Evolutionary conservation across 2,113 vertebrate genomes (phyloP).

Genomic region (Tauraco erythrolophus): DNA sequence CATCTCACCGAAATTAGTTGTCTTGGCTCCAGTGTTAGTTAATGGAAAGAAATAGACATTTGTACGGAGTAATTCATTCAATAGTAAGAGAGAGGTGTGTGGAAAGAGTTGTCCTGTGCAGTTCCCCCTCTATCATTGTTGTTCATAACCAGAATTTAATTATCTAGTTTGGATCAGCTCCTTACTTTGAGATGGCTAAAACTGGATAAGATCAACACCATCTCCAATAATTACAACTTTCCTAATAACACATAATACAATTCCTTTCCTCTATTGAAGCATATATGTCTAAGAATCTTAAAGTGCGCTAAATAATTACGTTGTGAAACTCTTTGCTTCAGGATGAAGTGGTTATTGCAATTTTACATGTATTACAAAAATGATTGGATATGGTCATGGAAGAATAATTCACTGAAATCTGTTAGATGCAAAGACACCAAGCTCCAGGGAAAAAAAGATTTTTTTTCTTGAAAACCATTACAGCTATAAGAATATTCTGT

Average conservation of each 20-base stretch:
- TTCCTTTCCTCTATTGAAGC: not conserved
- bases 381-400: slow-evolving; percentile 14
- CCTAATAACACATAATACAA: not conserved
- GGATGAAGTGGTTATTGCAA: not conserved
- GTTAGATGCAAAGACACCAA: not conserved
- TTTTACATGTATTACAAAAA: slow-evolving; percentile 31
- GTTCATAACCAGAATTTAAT: not conserved
- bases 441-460: not conserved
- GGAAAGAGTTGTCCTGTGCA: not conserved
- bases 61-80: not conserved
- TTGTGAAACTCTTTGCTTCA: slow-evolving; percentile 19
- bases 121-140: not conserved
- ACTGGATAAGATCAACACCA: not conserved
- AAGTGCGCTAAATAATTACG: slow-evolving; percentile 1
- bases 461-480: not conserved
- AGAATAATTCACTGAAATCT: slow-evolving; percentile 33
- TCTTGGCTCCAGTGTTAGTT: not conserved
- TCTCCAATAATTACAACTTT: not conserved
- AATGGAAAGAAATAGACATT: not conserved
- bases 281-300: not conserved
- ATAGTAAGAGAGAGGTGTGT: not conserved
- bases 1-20: not conserved
- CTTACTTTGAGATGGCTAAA: not conserved
- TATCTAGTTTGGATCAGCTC: not conserved
- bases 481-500: not conserved